A percentile compares a stretch with the other conserved stretches of the same genome.
Evolutionary conservation across 2,797 vertebrate genomes (phyloP).

Genomic region (Ctenopoma kingsleyae): DNA sequence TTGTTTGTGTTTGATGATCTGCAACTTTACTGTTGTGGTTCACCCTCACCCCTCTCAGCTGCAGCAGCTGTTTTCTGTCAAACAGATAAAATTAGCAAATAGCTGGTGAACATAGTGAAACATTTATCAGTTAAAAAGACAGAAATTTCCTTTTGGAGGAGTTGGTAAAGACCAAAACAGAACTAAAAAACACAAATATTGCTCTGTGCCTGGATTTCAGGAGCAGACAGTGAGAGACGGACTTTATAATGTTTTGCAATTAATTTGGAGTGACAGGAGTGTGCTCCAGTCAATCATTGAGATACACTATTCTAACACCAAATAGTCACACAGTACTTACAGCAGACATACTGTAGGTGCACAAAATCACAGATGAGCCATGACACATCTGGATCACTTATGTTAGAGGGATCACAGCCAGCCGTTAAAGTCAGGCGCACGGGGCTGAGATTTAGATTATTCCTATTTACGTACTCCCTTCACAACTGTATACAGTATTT

Average conservation of each 20-base stretch:
- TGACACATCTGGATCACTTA: neutral
- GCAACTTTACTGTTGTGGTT: neutral
- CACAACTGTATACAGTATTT: neutral
- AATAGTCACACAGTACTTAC: neutral
- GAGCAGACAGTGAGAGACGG: too few relatives aligned
- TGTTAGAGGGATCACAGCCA: neutral
- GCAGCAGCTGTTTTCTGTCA: neutral
- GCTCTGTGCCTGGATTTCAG: too few relatives aligned
- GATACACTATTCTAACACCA: neutral
- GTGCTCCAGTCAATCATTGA: too few relatives aligned
- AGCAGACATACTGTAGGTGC: neutral
- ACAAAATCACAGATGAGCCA: neutral
- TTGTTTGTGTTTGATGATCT: neutral
- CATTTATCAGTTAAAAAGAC: neutral
- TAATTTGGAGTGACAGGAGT: too few relatives aligned
- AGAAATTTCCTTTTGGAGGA: neutral
- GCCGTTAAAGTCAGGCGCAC: too few relatives aligned
- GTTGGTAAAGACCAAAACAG: slow-evolving; percentile 8
- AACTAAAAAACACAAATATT: too few relatives aligned
- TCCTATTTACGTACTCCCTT: neutral
- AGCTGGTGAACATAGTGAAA: neutral
- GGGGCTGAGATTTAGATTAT: neutral
- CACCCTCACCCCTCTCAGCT: neutral
- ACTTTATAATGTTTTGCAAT: too few relatives aligned
- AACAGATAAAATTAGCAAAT: neutral